Percentiles rank a stretch among this genome's conserved stretches.
phyloP scores from a whole-genome alignment of 2,113 vertebrate species.

The Cynopterus brachyotis region DNA sequence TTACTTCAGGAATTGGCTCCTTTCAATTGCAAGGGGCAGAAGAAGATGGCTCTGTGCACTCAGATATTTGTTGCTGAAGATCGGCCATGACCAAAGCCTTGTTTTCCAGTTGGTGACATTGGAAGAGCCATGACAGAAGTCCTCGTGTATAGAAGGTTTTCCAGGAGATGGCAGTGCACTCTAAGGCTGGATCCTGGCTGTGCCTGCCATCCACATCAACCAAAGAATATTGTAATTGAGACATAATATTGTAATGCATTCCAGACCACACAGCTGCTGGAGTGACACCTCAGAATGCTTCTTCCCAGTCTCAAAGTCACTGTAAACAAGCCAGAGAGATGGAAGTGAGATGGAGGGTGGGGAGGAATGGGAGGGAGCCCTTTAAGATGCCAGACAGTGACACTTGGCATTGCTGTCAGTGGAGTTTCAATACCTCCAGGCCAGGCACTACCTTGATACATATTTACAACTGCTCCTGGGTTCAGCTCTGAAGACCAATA shows the following conservation, averaged over 20 bases:
- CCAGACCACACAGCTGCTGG: neutral
- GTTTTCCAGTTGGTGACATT: neutral
- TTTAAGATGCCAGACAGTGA: neutral
- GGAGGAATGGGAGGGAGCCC: neutral
- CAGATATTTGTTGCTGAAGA: constrained; percentile 12
- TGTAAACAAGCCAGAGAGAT: neutral
- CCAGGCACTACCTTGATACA: neutral
- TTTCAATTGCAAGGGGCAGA: neutral
- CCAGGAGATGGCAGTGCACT: constrained; percentile 81
- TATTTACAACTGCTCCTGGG: constrained; percentile 42
- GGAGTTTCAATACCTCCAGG: constrained; percentile 31
- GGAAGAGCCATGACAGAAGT: constrained; percentile 21
- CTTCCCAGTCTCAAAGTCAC: constrained; percentile 64
- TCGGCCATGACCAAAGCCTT: neutral
- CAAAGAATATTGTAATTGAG: constrained; percentile 52
- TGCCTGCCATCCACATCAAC: neutral
- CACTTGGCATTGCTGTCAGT: neutral
- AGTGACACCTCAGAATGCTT: constrained; percentile 49
- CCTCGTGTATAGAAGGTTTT: constrained; percentile 15
- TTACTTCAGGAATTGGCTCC: neutral
- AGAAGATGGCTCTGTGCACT: neutral
- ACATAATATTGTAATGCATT: constrained; percentile 55
- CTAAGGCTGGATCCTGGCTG: constrained; percentile 43
- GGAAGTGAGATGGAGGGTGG: neutral
- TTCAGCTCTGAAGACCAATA: constrained; percentile 63